Conservation (phyloP, 2,888 invertebrate genomes). For the Caenorhabditis drosophilae region DNA sequence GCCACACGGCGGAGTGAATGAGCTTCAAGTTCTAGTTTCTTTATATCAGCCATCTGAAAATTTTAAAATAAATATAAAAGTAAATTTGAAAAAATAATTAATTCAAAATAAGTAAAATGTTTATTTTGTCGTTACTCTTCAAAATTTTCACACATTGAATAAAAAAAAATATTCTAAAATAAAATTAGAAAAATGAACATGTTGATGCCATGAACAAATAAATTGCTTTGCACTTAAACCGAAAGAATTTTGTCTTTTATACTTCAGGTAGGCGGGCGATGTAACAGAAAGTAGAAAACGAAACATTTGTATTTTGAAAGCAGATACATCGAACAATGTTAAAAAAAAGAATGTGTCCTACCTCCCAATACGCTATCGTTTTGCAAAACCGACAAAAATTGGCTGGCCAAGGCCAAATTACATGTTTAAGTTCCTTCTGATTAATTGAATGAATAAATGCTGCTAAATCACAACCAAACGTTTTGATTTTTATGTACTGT, state of each 20-base stretch:
- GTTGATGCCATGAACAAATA: constrained; percentile 40
- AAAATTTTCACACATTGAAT: constrained; percentile 3
- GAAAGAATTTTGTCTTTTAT: constrained; percentile 43
- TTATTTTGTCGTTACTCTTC: no score
- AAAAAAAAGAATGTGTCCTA: constrained; percentile 27
- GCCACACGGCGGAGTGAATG: constrained; percentile 56
- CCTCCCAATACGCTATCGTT: no score
- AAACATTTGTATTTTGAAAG: constrained; percentile 14
- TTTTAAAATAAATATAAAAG: background rate
- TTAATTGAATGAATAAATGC: no score
- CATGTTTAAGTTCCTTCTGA: constrained; percentile 22
- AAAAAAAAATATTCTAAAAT: constrained; percentile 14
- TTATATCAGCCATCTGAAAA: constrained; percentile 53
- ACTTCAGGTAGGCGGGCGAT: constrained; percentile 45
- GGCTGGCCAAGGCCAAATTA: constrained; percentile 36
- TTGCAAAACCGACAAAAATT: constrained; percentile 24
- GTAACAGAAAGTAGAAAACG: constrained; percentile 29
- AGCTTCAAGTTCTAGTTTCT: constrained; percentile 57
- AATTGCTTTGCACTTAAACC: no score
- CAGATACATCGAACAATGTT: constrained; percentile 23
- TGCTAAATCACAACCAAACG: constrained; percentile 24
- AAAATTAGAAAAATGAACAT: constrained; percentile 22
- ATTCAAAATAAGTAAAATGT: no score
- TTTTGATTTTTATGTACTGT: constrained; percentile 8
- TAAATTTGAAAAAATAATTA: background rate